A percentile compares a stretch with the other conserved stretches of the same genome.
These are phyloP conservation scores for Nyctibius grandis DNA, from an alignment of 2,797 vertebrate genomes.

Conservation along the genomic window DNA sequence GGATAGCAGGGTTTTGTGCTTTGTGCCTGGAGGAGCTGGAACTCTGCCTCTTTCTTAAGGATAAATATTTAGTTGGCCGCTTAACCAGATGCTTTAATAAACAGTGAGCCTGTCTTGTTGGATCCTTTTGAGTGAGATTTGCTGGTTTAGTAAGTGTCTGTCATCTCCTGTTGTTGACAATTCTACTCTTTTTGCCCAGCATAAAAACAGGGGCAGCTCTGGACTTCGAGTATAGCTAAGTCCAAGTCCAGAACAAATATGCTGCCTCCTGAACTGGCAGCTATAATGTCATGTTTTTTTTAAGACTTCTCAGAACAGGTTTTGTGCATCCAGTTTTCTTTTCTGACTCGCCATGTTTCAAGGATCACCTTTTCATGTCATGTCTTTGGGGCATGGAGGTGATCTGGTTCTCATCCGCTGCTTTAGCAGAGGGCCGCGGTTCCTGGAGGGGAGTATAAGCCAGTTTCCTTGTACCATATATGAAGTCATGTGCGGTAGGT, in stretches of 20 bases:
- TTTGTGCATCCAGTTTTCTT: not conserved
- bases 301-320: not conserved
- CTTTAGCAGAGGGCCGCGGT: not conserved
- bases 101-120: not conserved
- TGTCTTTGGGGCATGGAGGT: rapidly evolving
- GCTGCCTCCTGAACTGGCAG: not conserved
- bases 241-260: not conserved
- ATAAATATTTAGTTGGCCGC: not conserved
- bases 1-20: not conserved
- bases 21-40: not conserved
- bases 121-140: not conserved
- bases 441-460: not conserved
- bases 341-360: rapidly evolving
- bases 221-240: not conserved
- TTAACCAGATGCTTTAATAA: not conserved
- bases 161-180: not conserved
- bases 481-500: not conserved
- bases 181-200: not conserved
- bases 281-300: not conserved
- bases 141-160: not conserved
- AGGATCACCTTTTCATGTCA: not conserved
- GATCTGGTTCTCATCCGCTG: not conserved
- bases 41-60: not conserved
- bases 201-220: not conserved
- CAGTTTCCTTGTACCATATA: not conserved